Conservation (phyloP, 2,797 vertebrate genomes). For the Argya squamiceps region DNA sequence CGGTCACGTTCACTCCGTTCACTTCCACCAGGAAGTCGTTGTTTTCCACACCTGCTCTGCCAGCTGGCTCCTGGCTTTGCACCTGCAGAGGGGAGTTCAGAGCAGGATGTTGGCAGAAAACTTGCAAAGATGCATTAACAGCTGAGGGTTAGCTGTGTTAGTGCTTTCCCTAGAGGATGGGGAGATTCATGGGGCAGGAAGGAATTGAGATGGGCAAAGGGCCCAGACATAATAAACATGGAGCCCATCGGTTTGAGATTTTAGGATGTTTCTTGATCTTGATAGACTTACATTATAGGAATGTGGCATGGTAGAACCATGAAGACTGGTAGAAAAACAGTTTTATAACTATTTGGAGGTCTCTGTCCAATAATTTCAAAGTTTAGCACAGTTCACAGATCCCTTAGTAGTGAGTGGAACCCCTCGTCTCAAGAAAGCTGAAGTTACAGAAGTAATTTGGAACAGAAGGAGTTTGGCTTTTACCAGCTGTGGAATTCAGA, state of each 20-base stretch:
- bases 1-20: slow-evolving; percentile 82
- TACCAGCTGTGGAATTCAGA: neutral
- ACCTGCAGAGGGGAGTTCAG: slow-evolving; percentile 77
- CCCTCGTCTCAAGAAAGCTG: neutral
- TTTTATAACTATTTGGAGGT: neutral
- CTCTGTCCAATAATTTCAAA: neutral
- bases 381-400: neutral
- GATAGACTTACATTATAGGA: neutral
- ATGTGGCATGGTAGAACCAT: neutral
- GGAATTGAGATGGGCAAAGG: neutral
- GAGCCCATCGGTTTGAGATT: neutral
- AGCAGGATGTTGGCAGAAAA: neutral
- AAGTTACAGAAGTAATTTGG: neutral
- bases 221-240: neutral
- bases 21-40: slow-evolving; percentile 88
- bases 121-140: neutral
- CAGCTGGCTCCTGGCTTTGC: slow-evolving; percentile 79
- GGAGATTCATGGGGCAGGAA: neutral
- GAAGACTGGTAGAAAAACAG: neutral
- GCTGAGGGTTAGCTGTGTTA: neutral
- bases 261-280: neutral
- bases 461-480: neutral
- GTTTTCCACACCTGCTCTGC: slow-evolving; percentile 83
- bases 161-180: neutral
- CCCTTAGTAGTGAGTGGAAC: neutral